Conservation (phyloP, 2,113 vertebrate species). For the Ochotona princeps region DNA sequence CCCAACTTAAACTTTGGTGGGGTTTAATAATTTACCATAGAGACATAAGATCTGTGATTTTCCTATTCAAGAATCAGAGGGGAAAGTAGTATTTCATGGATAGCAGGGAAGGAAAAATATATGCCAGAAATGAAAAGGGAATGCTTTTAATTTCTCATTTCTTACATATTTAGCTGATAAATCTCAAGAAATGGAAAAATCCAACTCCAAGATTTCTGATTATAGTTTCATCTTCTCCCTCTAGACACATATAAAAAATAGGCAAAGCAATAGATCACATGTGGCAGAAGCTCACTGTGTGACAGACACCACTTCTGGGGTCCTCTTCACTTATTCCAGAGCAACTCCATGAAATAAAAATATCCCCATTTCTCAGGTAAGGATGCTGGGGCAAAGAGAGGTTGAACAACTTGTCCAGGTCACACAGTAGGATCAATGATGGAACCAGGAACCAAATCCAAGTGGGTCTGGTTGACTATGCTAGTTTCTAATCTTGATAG, state of each 20-base stretch:
- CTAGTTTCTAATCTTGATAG: too few species aligned
- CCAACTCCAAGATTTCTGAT: conserved; percentile 7
- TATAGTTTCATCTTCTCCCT: neutral
- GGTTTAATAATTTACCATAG: conserved; percentile 4
- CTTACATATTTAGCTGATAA: neutral
- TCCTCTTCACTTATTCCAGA: neutral
- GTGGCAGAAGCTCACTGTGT: neutral
- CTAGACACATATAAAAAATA: neutral
- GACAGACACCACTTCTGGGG: neutral
- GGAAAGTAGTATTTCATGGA: neutral
- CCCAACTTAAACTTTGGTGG: neutral
- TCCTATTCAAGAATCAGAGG: conserved; percentile 11
- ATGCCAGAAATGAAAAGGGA: neutral
- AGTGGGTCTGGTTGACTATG: neutral
- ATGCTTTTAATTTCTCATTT: neutral
- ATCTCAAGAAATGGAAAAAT: conserved; percentile 33
- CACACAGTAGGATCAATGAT: neutral
- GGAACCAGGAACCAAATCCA: neutral
- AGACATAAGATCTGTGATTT: neutral
- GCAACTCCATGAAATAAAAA: neutral
- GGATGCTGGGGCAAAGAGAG: neutral
- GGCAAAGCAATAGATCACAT: neutral
- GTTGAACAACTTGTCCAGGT: neutral
- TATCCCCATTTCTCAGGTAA: neutral
- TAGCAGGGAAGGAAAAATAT: neutral